phyloP scores from a whole-genome alignment of 2,888 invertebrate genomes.

The Parnassius glacialis region DNA sequence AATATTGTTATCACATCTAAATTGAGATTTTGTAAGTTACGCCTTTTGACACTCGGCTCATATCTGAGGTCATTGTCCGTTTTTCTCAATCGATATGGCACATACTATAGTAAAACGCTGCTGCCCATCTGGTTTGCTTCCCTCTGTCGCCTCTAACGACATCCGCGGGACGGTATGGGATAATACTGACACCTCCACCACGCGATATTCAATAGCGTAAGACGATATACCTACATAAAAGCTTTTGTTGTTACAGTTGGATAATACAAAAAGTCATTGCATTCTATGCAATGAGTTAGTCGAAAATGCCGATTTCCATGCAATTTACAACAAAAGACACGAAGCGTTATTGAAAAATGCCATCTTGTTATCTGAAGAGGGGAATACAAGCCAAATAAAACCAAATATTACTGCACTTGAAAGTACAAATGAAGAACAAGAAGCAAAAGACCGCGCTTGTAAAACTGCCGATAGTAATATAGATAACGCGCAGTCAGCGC shows the following conservation, averaged over 20 bases:
- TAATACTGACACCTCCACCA: no score
- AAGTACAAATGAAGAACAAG: neutral
- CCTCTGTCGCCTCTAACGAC: no score
- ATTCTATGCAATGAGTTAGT: constrained; percentile 20
- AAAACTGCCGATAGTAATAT: neutral
- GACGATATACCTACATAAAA: no score
- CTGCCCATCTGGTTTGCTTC: no score
- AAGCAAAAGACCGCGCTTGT: neutral
- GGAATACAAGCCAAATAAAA: neutral
- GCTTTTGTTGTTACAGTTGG: constrained; percentile 13
- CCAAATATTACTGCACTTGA: neutral
- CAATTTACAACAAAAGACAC: constrained; percentile 1
- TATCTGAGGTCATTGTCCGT: no score
- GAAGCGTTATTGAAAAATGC: neutral
- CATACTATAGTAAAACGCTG: no score
- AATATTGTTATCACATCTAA: no score
- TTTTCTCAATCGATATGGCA: no score
- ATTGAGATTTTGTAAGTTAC: no score
- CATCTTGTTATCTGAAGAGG: neutral
- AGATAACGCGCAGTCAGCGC: neutral
- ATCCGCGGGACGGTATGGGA: no score
- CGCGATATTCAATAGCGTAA: no score
- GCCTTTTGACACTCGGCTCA: no score
- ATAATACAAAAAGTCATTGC: constrained; percentile 5
- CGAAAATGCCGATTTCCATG: constrained; percentile 3